Conservation (phyloP, 2,797 vertebrate species). For the Darevskia nairensis region DNA sequence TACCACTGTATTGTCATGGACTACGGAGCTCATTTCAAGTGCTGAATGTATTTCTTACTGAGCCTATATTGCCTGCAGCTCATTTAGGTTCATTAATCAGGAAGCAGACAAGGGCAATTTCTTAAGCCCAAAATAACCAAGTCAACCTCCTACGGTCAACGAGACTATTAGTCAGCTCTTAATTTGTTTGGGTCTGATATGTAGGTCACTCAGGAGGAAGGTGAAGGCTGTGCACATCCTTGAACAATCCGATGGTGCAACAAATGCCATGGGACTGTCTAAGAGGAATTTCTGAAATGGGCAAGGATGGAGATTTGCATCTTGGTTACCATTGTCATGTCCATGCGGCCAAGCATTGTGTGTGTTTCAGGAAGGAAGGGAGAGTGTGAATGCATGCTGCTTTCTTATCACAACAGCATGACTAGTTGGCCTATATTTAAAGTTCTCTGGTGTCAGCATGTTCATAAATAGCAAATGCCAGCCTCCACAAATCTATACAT, state of each 20-base stretch:
- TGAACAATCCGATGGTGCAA: conserved; percentile 24
- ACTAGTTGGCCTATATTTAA: conserved; percentile 40
- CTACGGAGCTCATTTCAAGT: not conserved
- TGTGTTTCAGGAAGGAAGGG: not conserved
- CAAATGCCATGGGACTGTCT: conserved; percentile 19
- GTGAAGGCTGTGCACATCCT: conserved; percentile 60
- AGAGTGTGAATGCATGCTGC: not conserved
- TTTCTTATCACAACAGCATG: not conserved
- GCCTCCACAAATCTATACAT: not conserved
- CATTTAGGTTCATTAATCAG: conserved; percentile 63
- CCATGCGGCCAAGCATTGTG: accelerated
- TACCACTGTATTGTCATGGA: conserved; percentile 29
- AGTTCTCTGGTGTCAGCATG: not conserved
- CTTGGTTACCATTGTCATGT: not conserved
- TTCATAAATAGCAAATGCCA: conserved; percentile 24
- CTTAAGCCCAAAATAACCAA: conserved; percentile 70
- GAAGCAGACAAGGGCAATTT: conserved; percentile 65
- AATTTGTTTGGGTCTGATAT: conserved; percentile 75
- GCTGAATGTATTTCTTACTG: conserved; percentile 48
- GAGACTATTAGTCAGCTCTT: conserved; percentile 67
- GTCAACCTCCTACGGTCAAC: conserved; percentile 65
- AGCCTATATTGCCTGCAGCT: conserved; percentile 60
- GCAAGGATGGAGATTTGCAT: not conserved
- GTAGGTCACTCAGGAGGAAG: conserved; percentile 70
- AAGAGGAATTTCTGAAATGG: conserved; percentile 27